Evolutionary conservation across 2,888 invertebrate species (phyloP).

Genomic region (Dryadula phaetusa): DNA sequence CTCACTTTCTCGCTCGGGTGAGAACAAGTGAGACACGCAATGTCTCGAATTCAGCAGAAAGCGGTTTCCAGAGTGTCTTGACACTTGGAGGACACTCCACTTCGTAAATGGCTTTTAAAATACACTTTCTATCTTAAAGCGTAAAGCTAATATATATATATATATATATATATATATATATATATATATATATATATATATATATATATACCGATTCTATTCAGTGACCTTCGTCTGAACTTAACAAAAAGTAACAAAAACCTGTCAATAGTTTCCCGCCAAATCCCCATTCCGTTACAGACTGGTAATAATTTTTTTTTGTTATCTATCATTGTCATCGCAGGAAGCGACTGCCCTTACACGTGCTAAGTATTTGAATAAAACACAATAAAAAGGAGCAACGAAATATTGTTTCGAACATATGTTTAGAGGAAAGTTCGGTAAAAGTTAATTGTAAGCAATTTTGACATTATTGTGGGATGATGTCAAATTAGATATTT

Average conservation of each 20-base stretch:
- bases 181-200: neutral
- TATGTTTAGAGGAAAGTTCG: conserved; percentile 49
- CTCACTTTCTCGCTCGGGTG: no score
- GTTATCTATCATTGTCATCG: conserved; percentile 73
- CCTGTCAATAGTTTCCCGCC: conserved; percentile 53
- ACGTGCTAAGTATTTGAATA: conserved; percentile 64
- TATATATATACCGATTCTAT: neutral
- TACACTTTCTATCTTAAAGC: no score
- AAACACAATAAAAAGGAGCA: conserved; percentile 37
- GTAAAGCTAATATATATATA: no score
- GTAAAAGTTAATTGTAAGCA: neutral
- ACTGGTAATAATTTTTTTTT: conserved; percentile 54
- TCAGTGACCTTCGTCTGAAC: conserved; percentile 21
- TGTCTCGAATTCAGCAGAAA: no score
- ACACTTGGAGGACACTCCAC: no score
- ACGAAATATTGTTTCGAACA: conserved; percentile 44
- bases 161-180: neutral
- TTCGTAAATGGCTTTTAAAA: no score
- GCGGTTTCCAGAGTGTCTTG: no score
- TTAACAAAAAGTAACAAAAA: conserved; percentile 33
- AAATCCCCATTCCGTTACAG: conserved; percentile 54
- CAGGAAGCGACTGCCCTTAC: conserved; percentile 73
- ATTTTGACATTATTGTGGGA: neutral
- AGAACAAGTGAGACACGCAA: no score
- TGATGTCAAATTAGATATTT: no score